phyloP scores from a whole-genome alignment of 2,113 vertebrate species.

The Semicossyphus pulcher region DNA sequence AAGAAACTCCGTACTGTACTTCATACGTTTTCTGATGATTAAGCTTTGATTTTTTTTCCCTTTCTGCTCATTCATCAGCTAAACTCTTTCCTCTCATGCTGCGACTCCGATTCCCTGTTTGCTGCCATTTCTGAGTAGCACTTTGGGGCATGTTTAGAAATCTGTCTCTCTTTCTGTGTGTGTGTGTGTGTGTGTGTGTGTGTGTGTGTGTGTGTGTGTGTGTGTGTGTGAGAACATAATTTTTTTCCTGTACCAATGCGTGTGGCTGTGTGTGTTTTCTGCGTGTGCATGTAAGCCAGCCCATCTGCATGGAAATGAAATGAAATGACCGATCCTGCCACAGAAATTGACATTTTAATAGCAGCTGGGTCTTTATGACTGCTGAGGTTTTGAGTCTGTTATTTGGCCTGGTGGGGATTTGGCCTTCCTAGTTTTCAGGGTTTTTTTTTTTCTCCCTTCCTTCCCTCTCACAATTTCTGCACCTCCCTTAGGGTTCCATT shows the following conservation, averaged over 20 bases:
- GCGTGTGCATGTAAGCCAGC: constrained; percentile 29
- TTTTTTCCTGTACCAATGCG: constrained; percentile 5
- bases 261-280: constrained; percentile 21
- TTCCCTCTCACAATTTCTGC: constrained; percentile 38
- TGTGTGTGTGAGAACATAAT: constrained; percentile 10
- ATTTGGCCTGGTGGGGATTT: constrained; percentile 62
- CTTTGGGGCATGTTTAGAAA: constrained; percentile 51
- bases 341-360: constrained; percentile 57
- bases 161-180: too few species aligned
- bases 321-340: constrained; percentile 62
- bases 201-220: constrained; percentile 1
- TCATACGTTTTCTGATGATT: constrained; percentile 1
- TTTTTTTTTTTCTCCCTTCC: constrained; percentile 5
- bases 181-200: constrained; percentile 16
- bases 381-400: constrained; percentile 71
- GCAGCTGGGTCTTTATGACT: constrained; percentile 67
- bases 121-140: constrained; percentile 39
- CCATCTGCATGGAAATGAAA: constrained; percentile 77
- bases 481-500: constrained; percentile 37
- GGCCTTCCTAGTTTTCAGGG: constrained; percentile 12
- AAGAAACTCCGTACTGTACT: not conserved
- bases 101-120: constrained; percentile 28
- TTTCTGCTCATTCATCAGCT: constrained; percentile 38
- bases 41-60: constrained; percentile 9
- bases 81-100: constrained; percentile 41